Evolutionary conservation across 2,888 invertebrate genomes (phyloP).

Genomic region (Pollenia griseotomentosa): DNA sequence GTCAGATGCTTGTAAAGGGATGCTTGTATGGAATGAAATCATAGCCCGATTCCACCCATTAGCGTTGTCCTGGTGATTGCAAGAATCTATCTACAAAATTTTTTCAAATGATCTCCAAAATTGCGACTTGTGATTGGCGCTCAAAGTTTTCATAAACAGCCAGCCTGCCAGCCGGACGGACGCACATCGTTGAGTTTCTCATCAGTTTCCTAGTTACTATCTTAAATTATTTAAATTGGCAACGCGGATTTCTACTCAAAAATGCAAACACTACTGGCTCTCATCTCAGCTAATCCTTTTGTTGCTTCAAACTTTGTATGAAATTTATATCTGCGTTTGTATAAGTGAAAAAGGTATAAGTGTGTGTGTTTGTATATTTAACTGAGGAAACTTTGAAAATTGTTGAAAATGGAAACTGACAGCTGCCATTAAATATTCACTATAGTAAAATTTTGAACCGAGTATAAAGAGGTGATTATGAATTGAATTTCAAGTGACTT

Average conservation of each 20-base stretch:
- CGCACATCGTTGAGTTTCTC: too few relatives aligned
- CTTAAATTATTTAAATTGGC: too few relatives aligned
- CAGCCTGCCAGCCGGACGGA: too few relatives aligned
- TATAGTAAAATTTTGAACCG: conserved; percentile 26
- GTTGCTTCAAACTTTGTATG: conserved; percentile 22
- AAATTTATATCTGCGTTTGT: not conserved
- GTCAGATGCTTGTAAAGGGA: too few relatives aligned
- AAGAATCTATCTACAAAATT: too few relatives aligned
- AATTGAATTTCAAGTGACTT: conserved; percentile 62
- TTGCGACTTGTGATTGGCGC: too few relatives aligned
- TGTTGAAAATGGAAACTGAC: conserved; percentile 54
- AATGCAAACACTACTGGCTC: not conserved
- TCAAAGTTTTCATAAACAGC: too few relatives aligned
- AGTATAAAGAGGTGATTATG: conserved; percentile 52
- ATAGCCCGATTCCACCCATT: too few relatives aligned
- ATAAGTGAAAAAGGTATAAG: not conserved
- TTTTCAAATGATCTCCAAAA: too few relatives aligned
- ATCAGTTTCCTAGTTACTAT: too few relatives aligned
- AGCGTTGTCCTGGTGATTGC: too few relatives aligned
- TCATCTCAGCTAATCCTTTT: conserved; percentile 38
- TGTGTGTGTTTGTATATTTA: not conserved
- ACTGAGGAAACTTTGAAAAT: conserved; percentile 29
- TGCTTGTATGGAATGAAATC: too few relatives aligned
- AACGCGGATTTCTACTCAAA: not conserved
- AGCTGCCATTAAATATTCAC: conserved; percentile 57